Evolutionary conservation across 2,888 invertebrate genomes (phyloP), one percentile per base, ranked within the genome.

Genomic region (Geophilus truncorum): DNA sequence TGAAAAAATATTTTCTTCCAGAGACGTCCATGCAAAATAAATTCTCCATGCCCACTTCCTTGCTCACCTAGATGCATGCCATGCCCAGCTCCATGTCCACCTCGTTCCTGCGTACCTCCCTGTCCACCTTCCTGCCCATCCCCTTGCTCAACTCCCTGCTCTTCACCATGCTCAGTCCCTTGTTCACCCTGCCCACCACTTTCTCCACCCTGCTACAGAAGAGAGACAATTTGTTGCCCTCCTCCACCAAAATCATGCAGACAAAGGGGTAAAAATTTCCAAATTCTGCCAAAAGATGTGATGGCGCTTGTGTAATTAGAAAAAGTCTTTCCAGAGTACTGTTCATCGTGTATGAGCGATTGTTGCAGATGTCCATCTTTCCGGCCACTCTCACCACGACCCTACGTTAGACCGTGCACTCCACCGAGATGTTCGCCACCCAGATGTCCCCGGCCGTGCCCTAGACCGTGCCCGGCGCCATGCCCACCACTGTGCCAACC

Each of bases 51-150:
- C 30, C 15, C 77, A 28, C 30, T 32, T 6, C 1, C 32, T 6
- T 77, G 77, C 18, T 3, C 77, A 28, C 32, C 32, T 10, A 25
- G 23, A 23, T 76, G 15, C n/a, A 25, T 28, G 21, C 76, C 32
- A 1, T 77, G 77, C 30, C 15, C 77, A 28, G 6, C 77, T 6
- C 6, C 32, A 18, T 77, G 77, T 32, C 32, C 77, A 28, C 32
- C 32, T 23, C 76, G n/a, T n/a, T n/a, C 76, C 28, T 76, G 76
- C 28, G 5, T 23, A 15, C 15, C 76, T 2, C 78, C 78, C 1
- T 78, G 78, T 78, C 4, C 36, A 78, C 36, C 78, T n/a, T 4
- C 78, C 12, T 77, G 77, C 28, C 77, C 77, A 77, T 9, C 32
- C 4, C 4, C 9, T 5, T 34, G 34, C 10, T 7, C 34, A 34